Conservation (phyloP, 2,113 vertebrate species). For the Podarcis raffonei region DNA sequence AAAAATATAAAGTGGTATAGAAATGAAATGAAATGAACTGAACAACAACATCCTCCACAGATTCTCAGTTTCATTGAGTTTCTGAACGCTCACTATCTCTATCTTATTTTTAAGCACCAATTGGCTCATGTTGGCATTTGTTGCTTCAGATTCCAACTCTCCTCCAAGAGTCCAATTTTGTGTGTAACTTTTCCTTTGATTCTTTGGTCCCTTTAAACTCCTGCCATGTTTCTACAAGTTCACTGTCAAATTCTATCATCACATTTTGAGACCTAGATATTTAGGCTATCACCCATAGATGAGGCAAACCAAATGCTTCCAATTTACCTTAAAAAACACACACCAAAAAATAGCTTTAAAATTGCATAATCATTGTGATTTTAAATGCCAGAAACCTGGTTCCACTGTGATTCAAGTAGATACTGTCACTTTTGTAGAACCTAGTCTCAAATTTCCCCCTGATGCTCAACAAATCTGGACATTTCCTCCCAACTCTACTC, state of each 20-base stretch:
- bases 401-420: neutral
- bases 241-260: neutral
- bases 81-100: neutral
- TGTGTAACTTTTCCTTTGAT: neutral
- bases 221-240: neutral
- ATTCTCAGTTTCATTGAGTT: neutral
- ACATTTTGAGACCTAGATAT: neutral
- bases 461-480: neutral
- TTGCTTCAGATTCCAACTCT: neutral
- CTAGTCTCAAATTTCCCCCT: neutral
- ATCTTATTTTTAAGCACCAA: no score
- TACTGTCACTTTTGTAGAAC: neutral
- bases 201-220: neutral
- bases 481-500: neutral
- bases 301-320: neutral
- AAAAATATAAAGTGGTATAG: no score
- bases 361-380: neutral
- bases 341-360: neutral
- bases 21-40: no score
- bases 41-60: neutral
- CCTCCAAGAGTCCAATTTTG: neutral
- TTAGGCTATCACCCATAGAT: neutral
- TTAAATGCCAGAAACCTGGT: neutral
- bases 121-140: no score
- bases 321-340: neutral